Evolutionary conservation across 1,140 invertebrate genomes (phyloP).

Genomic region (Polypedilum vanderplanki): DNA sequence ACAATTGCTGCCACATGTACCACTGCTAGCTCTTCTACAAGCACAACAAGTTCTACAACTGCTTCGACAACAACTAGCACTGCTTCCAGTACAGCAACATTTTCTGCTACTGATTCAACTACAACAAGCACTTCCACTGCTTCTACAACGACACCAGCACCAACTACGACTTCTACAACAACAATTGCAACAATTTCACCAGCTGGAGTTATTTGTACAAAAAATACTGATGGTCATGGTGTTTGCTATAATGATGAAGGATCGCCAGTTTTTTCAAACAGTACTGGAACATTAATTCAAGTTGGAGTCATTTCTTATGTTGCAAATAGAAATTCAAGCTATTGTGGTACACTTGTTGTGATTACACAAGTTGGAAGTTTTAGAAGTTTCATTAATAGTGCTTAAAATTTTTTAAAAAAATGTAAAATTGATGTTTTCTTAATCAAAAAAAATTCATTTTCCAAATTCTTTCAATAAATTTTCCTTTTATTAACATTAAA

Average conservation of each 20-base stretch:
- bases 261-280: neutral
- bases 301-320: neutral
- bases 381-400: neutral
- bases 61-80: no score
- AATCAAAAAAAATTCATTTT: no score
- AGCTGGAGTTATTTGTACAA: neutral
- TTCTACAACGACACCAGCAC: neutral
- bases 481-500: no score
- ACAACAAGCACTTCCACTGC: no score
- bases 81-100: no score
- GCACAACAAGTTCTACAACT: no score
- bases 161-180: neutral
- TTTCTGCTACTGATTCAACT: no score
- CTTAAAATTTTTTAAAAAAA: no score
- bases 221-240: neutral
- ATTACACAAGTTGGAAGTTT: neutral
- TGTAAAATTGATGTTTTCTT: no score
- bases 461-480: no score
- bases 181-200: neutral
- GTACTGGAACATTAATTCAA: neutral
- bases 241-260: neutral
- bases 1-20: no score
- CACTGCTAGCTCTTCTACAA: no score
- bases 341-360: neutral
- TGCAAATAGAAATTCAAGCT: neutral